These are phyloP conservation scores for Boleophthalmus pectinirostris DNA, from an alignment of 2,113 vertebrate genomes.

Conservation along the genomic window DNA sequence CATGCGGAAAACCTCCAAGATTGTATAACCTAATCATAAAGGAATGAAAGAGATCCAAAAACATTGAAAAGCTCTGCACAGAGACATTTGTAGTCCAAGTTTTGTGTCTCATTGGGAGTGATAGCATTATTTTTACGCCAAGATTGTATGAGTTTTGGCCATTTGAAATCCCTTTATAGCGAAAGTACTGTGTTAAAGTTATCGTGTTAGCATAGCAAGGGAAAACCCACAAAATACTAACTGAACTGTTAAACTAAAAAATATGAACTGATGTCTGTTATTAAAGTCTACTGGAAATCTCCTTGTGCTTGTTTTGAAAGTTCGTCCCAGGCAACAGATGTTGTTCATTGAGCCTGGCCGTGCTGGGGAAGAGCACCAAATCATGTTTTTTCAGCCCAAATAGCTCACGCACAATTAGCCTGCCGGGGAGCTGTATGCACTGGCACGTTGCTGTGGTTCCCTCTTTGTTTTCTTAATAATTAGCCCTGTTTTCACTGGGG, in stretches of 20 bases:
- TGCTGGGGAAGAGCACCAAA: constrained; percentile 81
- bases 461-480: constrained; percentile 90
- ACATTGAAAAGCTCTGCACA: constrained; percentile 44
- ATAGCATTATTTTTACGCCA: constrained; percentile 42
- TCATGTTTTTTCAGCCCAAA: constrained; percentile 85
- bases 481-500: constrained; percentile 82
- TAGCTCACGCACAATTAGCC: constrained; percentile 85
- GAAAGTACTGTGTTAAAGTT: constrained; percentile 24
- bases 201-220: constrained; percentile 19
- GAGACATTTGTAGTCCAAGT: constrained; percentile 32
- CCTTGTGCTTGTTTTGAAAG: constrained; percentile 62
- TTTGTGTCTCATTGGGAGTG: constrained; percentile 49
- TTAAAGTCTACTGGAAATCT: constrained; percentile 32
- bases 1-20: constrained; percentile 46
- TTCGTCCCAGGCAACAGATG: constrained; percentile 78
- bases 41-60: constrained; percentile 55
- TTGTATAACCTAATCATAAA: constrained; percentile 64
- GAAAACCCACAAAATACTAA: constrained; percentile 23
- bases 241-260: constrained; percentile 6
- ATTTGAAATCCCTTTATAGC: constrained; percentile 52
- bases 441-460: constrained; percentile 79
- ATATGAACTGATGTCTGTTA: constrained; percentile 26
- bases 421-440: constrained; percentile 84
- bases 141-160: constrained; percentile 55
- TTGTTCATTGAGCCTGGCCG: constrained; percentile 84